These are phyloP conservation scores for Leptinotarsa juncta DNA, from an alignment of 2,888 invertebrate species.

Conservation along the genomic window DNA sequence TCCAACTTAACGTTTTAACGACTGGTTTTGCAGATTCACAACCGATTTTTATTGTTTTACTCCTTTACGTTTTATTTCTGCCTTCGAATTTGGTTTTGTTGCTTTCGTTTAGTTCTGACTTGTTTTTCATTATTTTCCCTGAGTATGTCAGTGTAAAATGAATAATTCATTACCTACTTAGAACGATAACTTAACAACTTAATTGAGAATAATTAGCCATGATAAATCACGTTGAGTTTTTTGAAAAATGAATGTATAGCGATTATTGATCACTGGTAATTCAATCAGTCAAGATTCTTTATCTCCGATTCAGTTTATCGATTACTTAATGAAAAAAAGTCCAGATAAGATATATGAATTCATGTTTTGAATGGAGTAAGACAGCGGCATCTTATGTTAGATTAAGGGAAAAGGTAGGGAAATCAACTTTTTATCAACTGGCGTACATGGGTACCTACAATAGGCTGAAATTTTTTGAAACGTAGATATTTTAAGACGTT, in stretches of 20 bases:
- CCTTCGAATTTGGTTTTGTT: constrained; percentile 19
- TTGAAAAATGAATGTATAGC: constrained; percentile 23
- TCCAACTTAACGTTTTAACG: constrained; percentile 26
- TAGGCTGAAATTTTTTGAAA: background rate
- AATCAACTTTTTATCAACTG: no score
- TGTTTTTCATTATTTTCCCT: constrained; percentile 27
- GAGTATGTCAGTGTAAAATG: constrained; percentile 33
- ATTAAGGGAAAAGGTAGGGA: background rate
- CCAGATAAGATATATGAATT: background rate
- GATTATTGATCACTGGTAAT: constrained; percentile 33
- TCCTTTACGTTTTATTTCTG: constrained; percentile 34
- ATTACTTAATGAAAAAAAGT: constrained; percentile 22
- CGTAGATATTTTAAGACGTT: background rate
- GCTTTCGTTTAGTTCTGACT: constrained; percentile 33
- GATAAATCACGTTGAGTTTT: constrained; percentile 30
- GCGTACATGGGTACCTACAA: background rate
- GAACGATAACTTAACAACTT: constrained; percentile 42
- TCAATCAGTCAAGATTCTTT: constrained; percentile 36
- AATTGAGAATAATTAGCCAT: constrained; percentile 39
- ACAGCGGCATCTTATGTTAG: background rate
- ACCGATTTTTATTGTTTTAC: constrained; percentile 36
- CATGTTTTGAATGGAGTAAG: background rate
- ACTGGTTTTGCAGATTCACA: constrained; percentile 36
- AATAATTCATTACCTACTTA: constrained; percentile 33
- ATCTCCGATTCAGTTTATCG: constrained; percentile 33